Evolutionary conservation across 2,113 vertebrate species (phyloP), one percentile per base, ranked within the genome.

Genomic region (Chloropsis hardwickii): DNA sequence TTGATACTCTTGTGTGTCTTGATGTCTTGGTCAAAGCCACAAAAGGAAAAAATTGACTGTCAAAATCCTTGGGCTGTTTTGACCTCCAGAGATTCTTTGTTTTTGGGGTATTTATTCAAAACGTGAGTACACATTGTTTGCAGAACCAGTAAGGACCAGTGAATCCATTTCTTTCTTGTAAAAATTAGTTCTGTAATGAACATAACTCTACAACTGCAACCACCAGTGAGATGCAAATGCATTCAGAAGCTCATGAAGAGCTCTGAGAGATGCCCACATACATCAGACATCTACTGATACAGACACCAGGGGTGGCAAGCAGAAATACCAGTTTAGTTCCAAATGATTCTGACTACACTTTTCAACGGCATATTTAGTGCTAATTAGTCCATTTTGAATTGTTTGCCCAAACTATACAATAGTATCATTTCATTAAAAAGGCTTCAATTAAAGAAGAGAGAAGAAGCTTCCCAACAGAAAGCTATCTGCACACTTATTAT

Each of bases 401-500:
- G 80, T 95, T 96, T 97, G 70, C 72, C 91, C 57, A 91, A 95
- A 91, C 67, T 50, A 40, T 50, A 74, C 53, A 72, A 42, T 82
- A 91, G 54, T 83, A 91, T 84, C 2, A 44, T 65, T 95, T 97
- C 87, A 95, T 96, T 97, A 74, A 95, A 96, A 91, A 96, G 60
- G 45, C 40, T 84, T 96, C 92, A 95, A 82, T 97, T 95, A 95
- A 97, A 78, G 56, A 76, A 81, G 86, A 86, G 66, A 91, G 88
- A 50, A 84, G 81, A 88, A 86, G 60, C 67, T 95, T 96, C 71
- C 82, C 67, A 23, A 71, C 91, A 81, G 78, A 92, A 96, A 86
- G 69, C 78, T 92, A 64, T 95, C 97, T 95, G 61, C 84, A 77
- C 74, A 28, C 31, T 56, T 62, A 85, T 37, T 77, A 53, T 77